Percentiles rank a stretch among this genome's conserved stretches.
phyloP scores from a whole-genome alignment of 2,797 vertebrate genomes.

The Taeniopygia guttata region DNA sequence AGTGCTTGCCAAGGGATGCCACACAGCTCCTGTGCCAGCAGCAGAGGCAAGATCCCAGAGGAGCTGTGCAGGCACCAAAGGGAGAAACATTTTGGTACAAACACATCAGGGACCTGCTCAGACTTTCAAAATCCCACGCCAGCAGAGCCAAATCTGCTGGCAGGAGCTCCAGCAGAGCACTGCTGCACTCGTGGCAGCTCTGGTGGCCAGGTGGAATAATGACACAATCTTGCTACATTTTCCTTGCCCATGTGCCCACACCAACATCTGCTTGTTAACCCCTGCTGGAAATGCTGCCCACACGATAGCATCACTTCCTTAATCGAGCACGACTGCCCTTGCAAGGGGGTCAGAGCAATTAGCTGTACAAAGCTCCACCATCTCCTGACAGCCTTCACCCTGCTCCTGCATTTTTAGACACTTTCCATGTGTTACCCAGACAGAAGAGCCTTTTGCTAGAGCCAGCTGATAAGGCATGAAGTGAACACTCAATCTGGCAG shows the following conservation, averaged over 20 bases:
- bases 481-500: not conserved
- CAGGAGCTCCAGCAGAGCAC: not conserved
- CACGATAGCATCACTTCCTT: not conserved
- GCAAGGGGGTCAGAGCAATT: not conserved
- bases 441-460: not conserved
- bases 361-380: not conserved
- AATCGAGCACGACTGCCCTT: not conserved
- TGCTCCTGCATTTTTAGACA: not conserved
- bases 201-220: not conserved
- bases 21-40: not conserved
- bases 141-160: not conserved
- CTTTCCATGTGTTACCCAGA: not conserved
- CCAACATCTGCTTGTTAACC: not conserved
- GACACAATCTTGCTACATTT: not conserved
- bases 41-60: not conserved
- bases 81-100: not conserved
- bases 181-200: rapidly evolving
- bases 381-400: not conserved
- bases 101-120: not conserved
- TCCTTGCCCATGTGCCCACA: rapidly evolving
- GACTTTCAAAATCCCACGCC: not conserved
- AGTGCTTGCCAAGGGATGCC: not conserved
- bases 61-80: rapidly evolving
- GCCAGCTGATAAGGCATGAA: not conserved
- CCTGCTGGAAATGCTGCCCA: not conserved